Evolutionary conservation across 2,113 vertebrate genomes (phyloP).

Genomic region (Cettia cetti): DNA sequence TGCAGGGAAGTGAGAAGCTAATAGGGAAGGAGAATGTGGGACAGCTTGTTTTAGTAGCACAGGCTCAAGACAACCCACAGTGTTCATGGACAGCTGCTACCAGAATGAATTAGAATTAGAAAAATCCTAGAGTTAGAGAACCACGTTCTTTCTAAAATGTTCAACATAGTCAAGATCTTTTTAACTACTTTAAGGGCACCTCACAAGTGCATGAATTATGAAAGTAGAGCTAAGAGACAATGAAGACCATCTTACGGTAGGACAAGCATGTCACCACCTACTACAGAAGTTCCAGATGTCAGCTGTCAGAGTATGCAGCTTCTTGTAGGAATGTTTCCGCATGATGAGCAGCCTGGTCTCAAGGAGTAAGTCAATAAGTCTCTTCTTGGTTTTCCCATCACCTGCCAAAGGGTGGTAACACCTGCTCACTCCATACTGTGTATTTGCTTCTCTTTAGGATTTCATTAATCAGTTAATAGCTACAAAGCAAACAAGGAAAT

Average conservation of each 20-base stretch:
- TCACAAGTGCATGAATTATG: neutral
- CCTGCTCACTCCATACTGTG: neutral
- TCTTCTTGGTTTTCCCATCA: neutral
- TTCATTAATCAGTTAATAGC: conserved; percentile 55
- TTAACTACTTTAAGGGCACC: neutral
- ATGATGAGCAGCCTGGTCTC: neutral
- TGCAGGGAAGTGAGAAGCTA: neutral
- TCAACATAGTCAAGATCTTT: neutral
- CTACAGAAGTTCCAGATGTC: neutral
- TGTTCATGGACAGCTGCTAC: neutral
- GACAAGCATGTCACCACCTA: neutral
- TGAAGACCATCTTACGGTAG: neutral
- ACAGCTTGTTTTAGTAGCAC: neutral
- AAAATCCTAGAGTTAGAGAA: neutral
- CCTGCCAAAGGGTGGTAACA: conserved; percentile 1
- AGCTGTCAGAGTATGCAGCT: neutral
- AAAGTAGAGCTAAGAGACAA: neutral
- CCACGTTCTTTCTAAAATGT: neutral
- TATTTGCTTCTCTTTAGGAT: neutral
- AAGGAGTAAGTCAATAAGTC: neutral
- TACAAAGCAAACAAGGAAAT: neutral
- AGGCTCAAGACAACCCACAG: neutral
- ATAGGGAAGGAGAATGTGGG: neutral
- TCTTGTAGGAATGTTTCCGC: neutral
- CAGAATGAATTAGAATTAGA: neutral